phyloP scores from a whole-genome alignment of 2,888 invertebrate genomes.

The Eupithecia tripunctaria region DNA sequence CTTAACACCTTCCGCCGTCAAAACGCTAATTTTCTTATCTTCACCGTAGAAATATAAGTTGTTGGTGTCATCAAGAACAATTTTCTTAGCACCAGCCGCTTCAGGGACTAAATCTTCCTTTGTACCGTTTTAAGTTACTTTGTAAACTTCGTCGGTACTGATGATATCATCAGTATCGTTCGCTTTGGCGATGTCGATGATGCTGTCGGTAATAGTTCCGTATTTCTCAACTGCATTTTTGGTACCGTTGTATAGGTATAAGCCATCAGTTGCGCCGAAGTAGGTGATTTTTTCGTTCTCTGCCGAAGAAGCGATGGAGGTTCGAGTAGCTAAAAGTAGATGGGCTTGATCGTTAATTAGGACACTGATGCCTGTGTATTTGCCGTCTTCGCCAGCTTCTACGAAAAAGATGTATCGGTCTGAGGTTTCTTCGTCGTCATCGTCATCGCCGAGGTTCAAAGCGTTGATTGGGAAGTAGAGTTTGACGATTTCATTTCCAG shows the following conservation, averaged over 20 bases:
- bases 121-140: conserved; percentile 63
- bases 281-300: conserved; percentile 52
- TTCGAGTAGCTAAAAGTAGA: conserved; percentile 57
- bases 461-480: conserved; percentile 54
- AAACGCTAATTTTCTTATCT: conserved; percentile 58
- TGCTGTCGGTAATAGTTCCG: conserved; percentile 59
- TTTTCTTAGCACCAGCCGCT: conserved; percentile 59
- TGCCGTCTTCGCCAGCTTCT: conserved; percentile 52
- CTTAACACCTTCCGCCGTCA: conserved; percentile 51
- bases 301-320: conserved; percentile 50
- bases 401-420: conserved; percentile 33
- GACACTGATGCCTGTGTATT: conserved; percentile 58
- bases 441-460: conserved; percentile 37
- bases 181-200: conserved; percentile 58
- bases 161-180: conserved; percentile 59
- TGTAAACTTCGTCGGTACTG: conserved; percentile 62
- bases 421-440: conserved; percentile 23
- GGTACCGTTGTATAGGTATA: conserved; percentile 52
- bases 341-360: conserved; percentile 48
- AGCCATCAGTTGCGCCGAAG: conserved; percentile 51
- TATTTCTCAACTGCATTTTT: conserved; percentile 56
- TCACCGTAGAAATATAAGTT: conserved; percentile 64
- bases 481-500: conserved; percentile 55
- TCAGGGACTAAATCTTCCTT: conserved; percentile 58
- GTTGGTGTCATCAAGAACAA: conserved; percentile 61